Evolutionary conservation across 2,797 vertebrate genomes (phyloP).

Genomic region (Danio tinwini): DNA sequence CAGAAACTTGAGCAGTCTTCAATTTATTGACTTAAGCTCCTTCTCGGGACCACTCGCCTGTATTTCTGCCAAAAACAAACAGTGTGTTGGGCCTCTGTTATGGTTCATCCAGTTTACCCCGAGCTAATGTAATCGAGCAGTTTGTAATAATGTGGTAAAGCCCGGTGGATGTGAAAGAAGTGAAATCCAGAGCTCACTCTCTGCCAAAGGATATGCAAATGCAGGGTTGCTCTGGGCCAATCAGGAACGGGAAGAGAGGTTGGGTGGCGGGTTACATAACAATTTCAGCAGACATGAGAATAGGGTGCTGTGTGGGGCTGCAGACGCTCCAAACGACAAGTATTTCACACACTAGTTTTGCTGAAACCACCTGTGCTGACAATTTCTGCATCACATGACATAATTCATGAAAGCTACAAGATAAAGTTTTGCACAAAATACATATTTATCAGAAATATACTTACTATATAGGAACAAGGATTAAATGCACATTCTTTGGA

Average conservation of each 20-base stretch:
- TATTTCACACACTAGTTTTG: slow-evolving; percentile 12
- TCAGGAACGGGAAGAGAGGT: slow-evolving; percentile 21
- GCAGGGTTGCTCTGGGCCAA: slow-evolving; percentile 34
- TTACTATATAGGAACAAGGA: too few relatives aligned
- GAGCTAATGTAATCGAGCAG: not conserved
- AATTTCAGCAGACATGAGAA: slow-evolving; percentile 48
- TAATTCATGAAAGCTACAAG: not conserved
- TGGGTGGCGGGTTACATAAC: slow-evolving; percentile 54
- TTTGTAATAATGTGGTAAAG: slow-evolving; percentile 11
- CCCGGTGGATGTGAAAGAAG: not conserved
- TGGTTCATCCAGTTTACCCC: not conserved
- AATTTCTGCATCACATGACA: not conserved
- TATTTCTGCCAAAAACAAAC: slow-evolving; percentile 13
- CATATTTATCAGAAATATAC: too few relatives aligned
- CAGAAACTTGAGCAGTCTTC: slow-evolving; percentile 36
- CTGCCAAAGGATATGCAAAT: slow-evolving; percentile 54
- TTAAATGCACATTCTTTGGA: too few relatives aligned
- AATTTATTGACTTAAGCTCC: slow-evolving; percentile 42
- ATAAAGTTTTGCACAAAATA: not conserved
- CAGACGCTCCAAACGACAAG: slow-evolving; percentile 32
- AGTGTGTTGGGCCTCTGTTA: not conserved
- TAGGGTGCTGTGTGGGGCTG: slow-evolving; percentile 45
- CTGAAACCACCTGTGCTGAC: slow-evolving; percentile 34
- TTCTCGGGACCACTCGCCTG: slow-evolving; percentile 28
- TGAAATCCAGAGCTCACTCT: slow-evolving; percentile 18